These are phyloP conservation scores for Mythimna vitellina DNA, from an alignment of 2,888 invertebrate genomes.

Conservation along the genomic window DNA sequence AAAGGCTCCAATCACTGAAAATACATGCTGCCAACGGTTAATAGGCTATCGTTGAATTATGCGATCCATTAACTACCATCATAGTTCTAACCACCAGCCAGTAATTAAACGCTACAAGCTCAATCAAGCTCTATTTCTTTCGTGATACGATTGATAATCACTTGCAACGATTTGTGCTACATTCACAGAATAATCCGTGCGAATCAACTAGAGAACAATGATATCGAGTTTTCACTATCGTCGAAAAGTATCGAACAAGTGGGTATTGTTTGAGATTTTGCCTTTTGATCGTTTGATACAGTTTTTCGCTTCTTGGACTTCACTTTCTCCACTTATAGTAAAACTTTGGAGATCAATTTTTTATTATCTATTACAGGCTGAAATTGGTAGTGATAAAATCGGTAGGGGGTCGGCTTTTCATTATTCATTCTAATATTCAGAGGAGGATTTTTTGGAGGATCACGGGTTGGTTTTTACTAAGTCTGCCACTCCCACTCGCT, in stretches of 20 bases:
- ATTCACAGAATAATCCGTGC: slow-evolving; percentile 47
- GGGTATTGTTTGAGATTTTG: slow-evolving; percentile 50
- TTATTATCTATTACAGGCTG: background rate
- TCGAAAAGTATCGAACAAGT: slow-evolving; percentile 55
- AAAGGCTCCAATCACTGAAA: slow-evolving; percentile 3
- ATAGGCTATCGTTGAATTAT: slow-evolving; percentile 37
- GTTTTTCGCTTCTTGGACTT: slow-evolving; percentile 24
- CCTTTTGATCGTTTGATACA: slow-evolving; percentile 24
- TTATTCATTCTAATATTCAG: no score
- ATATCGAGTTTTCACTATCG: slow-evolving; percentile 70
- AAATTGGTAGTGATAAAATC: no score
- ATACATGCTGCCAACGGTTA: slow-evolving; percentile 13
- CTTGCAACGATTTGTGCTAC: slow-evolving; percentile 20
- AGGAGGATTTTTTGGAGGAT: no score
- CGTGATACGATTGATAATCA: background rate
- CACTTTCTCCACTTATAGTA: slow-evolving; percentile 47
- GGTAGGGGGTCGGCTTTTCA: no score
- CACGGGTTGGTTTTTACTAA: no score
- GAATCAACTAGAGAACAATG: slow-evolving; percentile 70
- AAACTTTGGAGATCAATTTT: background rate
- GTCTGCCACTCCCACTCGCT: no score
- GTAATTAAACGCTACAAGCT: background rate
- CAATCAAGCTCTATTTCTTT: background rate
- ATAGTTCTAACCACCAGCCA: background rate
- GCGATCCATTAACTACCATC: slow-evolving; percentile 15